A percentile compares a stretch with the other conserved stretches of the same genome.
Conservation (phyloP, 2,888 invertebrate species). For the Mimas tiliae region DNA sequence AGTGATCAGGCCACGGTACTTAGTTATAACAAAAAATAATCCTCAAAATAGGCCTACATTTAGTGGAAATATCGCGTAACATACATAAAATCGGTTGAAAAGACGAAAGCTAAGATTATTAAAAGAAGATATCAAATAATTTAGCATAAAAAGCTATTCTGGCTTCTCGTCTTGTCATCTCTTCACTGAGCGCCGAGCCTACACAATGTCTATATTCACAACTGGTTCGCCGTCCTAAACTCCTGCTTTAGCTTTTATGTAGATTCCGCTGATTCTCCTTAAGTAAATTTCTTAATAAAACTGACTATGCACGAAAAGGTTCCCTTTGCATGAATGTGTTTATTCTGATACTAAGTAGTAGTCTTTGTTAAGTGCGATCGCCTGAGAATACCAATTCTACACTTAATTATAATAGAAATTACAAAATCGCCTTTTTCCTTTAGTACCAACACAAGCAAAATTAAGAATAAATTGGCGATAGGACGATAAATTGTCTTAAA, state of each 20-base stretch:
- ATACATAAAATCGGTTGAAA: too few species aligned
- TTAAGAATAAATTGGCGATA: too few species aligned
- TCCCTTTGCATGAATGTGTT: background rate
- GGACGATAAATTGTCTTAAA: too few species aligned
- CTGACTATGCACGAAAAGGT: background rate
- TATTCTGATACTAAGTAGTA: background rate
- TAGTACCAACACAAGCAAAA: too few species aligned
- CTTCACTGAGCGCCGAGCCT: background rate
- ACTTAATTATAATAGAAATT: background rate
- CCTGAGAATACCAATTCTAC: background rate
- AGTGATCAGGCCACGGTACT: too few species aligned
- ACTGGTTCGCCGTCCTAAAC: background rate
- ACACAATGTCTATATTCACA: background rate
- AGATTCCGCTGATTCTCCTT: background rate
- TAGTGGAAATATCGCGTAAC: too few species aligned
- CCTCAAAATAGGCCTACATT: too few species aligned
- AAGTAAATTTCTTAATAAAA: constrained; percentile 1
- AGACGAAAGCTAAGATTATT: too few species aligned
- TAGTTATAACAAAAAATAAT: too few species aligned
- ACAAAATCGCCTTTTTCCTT: background rate
- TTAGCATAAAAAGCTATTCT: too few species aligned
- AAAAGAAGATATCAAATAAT: too few species aligned
- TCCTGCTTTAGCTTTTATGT: background rate
- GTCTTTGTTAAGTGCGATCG: background rate
- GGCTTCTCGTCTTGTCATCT: background rate